Conservation (phyloP, 2,797 vertebrate genomes). For the Bryconaethiops microstoma region DNA sequence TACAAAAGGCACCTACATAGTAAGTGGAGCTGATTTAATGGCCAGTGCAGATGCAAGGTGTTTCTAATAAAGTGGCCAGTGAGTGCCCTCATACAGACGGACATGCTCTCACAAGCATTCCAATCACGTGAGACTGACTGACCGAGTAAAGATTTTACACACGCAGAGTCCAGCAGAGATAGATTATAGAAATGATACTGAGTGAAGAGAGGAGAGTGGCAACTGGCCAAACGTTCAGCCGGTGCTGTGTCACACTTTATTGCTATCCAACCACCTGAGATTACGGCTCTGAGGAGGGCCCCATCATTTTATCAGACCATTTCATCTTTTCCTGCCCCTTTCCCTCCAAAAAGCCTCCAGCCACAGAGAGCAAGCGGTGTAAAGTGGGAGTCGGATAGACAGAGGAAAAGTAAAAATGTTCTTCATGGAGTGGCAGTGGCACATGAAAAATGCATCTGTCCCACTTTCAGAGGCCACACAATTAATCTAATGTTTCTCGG, state of each 20-base stretch:
- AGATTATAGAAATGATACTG: constrained; percentile 28
- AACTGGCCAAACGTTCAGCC: constrained; percentile 17
- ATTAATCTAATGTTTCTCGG: constrained; percentile 73
- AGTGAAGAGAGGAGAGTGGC: background rate
- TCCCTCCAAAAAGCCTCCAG: constrained; percentile 52
- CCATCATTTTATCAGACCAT: constrained; percentile 58
- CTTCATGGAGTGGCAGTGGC: constrained; percentile 39
- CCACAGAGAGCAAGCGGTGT: constrained; percentile 7
- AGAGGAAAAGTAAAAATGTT: constrained; percentile 51
- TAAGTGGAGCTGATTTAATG: no score
- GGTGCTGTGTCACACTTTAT: constrained; percentile 55
- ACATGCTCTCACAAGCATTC: constrained; percentile 24
- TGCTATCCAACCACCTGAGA: constrained; percentile 70
- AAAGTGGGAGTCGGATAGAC: constrained; percentile 14
- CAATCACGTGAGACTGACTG: constrained; percentile 19
- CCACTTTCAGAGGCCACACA: constrained; percentile 64
- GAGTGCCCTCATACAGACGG: no score
- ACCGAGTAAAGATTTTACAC: constrained; percentile 2
- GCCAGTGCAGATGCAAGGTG: no score
- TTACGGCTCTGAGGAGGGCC: constrained; percentile 56
- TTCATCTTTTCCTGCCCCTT: constrained; percentile 54
- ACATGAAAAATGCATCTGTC: constrained; percentile 64
- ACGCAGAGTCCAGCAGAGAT: constrained; percentile 15
- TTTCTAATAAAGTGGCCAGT: no score
- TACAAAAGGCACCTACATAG: no score